Conservation (phyloP, 2,888 invertebrate genomes). For the Ophioninae sp. region DNA sequence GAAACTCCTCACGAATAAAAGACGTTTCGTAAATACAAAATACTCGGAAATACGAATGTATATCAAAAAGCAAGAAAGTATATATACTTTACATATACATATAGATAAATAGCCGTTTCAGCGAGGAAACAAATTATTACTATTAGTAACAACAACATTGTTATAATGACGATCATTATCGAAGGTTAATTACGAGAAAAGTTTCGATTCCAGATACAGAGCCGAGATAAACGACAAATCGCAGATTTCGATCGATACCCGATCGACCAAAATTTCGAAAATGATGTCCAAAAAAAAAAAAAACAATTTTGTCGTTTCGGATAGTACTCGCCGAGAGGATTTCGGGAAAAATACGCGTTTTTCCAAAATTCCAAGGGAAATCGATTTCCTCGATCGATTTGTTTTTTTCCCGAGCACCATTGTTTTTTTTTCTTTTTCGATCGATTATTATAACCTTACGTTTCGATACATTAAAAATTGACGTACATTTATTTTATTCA, state of each 20-base stretch:
- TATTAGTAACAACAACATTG: constrained; percentile 62
- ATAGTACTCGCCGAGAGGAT: too few species aligned
- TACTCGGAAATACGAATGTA: constrained; percentile 73
- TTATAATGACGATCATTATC: constrained; percentile 57
- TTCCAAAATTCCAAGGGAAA: too few species aligned
- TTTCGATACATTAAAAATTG: constrained; percentile 79
- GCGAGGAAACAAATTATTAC: constrained; percentile 59
- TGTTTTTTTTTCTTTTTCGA: too few species aligned
- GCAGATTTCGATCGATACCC: too few species aligned
- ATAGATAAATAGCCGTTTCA: constrained; percentile 70
- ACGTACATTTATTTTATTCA: constrained; percentile 73
- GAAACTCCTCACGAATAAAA: constrained; percentile 66
- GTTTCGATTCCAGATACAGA: too few species aligned
- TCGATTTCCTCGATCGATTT: constrained; percentile 26
- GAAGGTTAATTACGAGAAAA: constrained; percentile 52
- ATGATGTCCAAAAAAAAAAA: too few species aligned
- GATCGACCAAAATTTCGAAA: too few species aligned
- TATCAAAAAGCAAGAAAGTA: constrained; percentile 76
- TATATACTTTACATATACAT: constrained; percentile 68
- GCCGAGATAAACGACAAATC: too few species aligned
- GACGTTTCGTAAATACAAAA: constrained; percentile 74
- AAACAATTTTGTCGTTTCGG: too few species aligned
- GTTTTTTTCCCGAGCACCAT: constrained; percentile 37
- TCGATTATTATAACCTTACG: constrained; percentile 71
- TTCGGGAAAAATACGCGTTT: too few species aligned